These are phyloP conservation scores for Gymnorhina tibicen DNA, from an alignment of 2,113 vertebrate species.

Conservation along the genomic window DNA sequence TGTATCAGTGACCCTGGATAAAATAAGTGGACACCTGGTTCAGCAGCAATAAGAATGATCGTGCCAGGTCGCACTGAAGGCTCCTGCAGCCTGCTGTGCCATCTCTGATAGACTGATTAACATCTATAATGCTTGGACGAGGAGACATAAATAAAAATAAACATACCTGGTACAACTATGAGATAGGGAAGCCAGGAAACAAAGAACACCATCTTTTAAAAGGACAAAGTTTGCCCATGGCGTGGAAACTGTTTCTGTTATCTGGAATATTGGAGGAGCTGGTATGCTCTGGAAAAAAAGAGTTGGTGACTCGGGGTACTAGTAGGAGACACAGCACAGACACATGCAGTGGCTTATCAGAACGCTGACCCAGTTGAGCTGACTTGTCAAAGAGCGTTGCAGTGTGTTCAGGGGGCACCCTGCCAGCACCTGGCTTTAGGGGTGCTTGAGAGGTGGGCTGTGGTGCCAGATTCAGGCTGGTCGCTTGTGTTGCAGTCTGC, in stretches of 20 bases:
- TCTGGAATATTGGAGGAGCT: neutral
- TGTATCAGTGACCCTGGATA: neutral
- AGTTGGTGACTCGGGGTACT: rapidly evolving
- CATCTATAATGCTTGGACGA: rapidly evolving
- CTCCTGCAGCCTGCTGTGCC: neutral
- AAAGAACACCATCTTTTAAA: neutral
- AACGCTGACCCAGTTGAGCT: neutral
- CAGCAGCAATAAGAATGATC: rapidly evolving
- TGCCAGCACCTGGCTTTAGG: neutral
- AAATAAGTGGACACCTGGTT: neutral
- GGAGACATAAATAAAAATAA: neutral
- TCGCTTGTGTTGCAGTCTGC: neutral
- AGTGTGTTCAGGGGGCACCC: neutral
- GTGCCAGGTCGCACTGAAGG: neutral
- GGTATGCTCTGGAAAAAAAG: neutral
- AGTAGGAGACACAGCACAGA: neutral
- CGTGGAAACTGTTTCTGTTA: neutral
- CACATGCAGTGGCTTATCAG: neutral
- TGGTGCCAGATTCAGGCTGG: neutral
- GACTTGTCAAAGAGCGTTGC: neutral
- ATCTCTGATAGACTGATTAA: neutral
- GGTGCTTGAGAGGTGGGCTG: neutral
- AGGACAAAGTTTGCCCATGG: neutral
- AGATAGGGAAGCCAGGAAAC: neutral
- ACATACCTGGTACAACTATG: neutral